Conservation (phyloP, 23 tunicate genomes). For the Styela plicata region DNA sequence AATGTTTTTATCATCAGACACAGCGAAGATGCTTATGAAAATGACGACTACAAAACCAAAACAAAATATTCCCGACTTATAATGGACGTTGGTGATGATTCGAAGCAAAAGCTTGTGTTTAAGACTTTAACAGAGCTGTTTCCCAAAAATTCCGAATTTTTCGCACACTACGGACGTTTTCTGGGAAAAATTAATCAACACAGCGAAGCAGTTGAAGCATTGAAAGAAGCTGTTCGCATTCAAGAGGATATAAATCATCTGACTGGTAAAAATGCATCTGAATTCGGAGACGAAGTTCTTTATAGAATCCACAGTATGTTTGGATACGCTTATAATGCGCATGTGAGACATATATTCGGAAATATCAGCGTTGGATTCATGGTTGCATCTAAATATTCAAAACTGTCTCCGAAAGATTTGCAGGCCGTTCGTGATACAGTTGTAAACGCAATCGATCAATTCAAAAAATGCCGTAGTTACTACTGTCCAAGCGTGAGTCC, state of each 20-base stretch:
- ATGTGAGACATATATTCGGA: conserved; percentile 20
- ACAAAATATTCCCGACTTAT: conserved; percentile 30
- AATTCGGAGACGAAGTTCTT: conserved; percentile 31
- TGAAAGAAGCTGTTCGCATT: conserved; percentile 40
- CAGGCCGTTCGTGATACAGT: not conserved
- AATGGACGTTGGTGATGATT: conserved; percentile 27
- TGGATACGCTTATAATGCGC: conserved; percentile 31
- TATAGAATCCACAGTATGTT: conserved; percentile 52
- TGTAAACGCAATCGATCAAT: conserved; percentile 32
- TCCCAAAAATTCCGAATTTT: conserved; percentile 44
- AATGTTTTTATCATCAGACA: conserved; percentile 38
- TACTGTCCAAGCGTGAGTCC: conserved; percentile 26
- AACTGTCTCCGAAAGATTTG: not conserved
- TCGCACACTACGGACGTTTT: conserved; percentile 61
- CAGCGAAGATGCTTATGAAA: conserved; percentile 30
- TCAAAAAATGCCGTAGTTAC: conserved; percentile 22
- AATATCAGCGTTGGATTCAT: conserved; percentile 7
- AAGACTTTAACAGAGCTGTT: conserved; percentile 23
- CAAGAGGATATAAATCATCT: not conserved
- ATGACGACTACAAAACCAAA: conserved; percentile 26
- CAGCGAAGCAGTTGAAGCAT: conserved; percentile 38
- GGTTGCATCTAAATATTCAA: not conserved
- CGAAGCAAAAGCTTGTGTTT: conserved; percentile 29
- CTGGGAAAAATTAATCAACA: conserved; percentile 22
- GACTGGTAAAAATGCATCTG: not conserved